A percentile compares a stretch with the other conserved stretches of the same genome.
phyloP scores from a whole-genome alignment of 1,140 invertebrate species.

The Meteorus sp. region DNA sequence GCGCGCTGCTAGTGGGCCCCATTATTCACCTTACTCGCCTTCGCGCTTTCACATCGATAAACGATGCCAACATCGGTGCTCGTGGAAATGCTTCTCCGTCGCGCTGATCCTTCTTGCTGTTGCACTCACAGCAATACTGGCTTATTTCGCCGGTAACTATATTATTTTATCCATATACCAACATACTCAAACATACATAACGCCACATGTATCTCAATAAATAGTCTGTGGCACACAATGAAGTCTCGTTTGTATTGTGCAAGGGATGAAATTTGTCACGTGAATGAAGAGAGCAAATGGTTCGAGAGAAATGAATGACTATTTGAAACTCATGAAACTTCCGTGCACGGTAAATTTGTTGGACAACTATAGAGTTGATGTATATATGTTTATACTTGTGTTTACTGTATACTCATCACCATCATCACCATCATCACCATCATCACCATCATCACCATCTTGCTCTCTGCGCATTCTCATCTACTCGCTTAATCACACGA shows the following conservation, averaged over 20 bases:
- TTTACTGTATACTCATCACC: no score
- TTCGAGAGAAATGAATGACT: slow-evolving; percentile 14
- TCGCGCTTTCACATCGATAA: slow-evolving; percentile 93
- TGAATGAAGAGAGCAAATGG: slow-evolving; percentile 1
- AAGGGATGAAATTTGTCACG: slow-evolving; percentile 7
- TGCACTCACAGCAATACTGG: slow-evolving; percentile 85
- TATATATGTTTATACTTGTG: no score
- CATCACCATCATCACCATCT: not conserved
- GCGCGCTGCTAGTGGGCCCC: slow-evolving; percentile 69
- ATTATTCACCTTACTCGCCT: slow-evolving; percentile 82
- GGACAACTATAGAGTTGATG: no score
- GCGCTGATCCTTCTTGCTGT: slow-evolving; percentile 86
- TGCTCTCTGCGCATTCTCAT: not conserved
- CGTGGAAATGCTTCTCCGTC: slow-evolving; percentile 93
- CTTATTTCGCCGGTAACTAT: slow-evolving; percentile 90
- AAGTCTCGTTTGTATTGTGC: not conserved
- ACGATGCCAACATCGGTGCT: slow-evolving; percentile 87
- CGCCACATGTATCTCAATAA: no score
- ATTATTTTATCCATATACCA: not conserved
- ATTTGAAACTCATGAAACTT: slow-evolving; percentile 3
- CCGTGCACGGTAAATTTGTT: slow-evolving; percentile 1
- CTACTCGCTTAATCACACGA: no score
- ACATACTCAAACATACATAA: not conserved
- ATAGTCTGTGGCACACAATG: no score
- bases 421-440: not conserved